Conservation (phyloP, 2,797 vertebrate genomes). For the Phoxinus dragarum region DNA sequence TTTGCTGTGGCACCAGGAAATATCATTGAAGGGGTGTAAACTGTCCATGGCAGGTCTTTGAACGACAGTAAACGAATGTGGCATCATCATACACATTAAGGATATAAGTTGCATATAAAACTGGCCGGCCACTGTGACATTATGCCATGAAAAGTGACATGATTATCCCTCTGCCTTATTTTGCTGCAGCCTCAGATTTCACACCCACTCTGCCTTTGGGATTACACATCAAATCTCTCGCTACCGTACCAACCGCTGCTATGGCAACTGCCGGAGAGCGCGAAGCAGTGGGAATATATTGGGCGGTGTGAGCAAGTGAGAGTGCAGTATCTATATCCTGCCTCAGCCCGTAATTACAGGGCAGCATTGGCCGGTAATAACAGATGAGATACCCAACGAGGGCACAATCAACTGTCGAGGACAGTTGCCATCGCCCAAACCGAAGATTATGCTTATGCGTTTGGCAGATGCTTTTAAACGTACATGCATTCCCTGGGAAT, state of each 20-base stretch:
- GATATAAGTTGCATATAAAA: conserved; percentile 18
- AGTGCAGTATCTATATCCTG: conserved; percentile 61
- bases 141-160: conserved; percentile 34
- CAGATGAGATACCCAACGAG: conserved; percentile 39
- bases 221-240: conserved; percentile 77
- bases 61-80: neutral
- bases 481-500: neutral
- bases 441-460: conserved; percentile 30
- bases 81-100: conserved; percentile 17
- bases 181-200: conserved; percentile 74
- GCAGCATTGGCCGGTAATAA: conserved; percentile 51
- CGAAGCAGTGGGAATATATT: conserved; percentile 59
- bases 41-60: neutral
- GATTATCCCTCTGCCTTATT: conserved; percentile 54
- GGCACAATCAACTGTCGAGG: conserved; percentile 33
- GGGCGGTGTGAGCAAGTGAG: conserved; percentile 60
- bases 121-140: conserved; percentile 20
- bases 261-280: conserved; percentile 80
- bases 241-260: conserved; percentile 77
- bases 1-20: neutral
- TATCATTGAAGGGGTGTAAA: neutral
- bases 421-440: conserved; percentile 14
- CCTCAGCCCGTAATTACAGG: conserved; percentile 59
- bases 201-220: conserved; percentile 72
- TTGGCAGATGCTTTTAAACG: conserved; percentile 14